Conservation (phyloP, 2,797 vertebrate species). For the Sarcoramphus papa region DNA sequence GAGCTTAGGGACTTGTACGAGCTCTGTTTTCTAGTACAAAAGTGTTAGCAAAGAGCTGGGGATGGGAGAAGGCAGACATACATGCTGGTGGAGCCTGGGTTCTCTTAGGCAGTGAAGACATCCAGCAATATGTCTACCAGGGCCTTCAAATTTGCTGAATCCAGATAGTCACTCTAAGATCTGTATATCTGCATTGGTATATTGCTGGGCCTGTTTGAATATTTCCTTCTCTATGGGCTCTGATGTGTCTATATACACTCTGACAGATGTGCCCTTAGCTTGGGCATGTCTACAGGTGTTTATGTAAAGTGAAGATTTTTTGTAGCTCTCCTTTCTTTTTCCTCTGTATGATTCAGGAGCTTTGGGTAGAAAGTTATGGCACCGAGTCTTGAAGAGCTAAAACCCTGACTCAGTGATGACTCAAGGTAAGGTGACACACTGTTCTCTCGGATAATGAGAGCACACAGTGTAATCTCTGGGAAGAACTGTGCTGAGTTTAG, state of each 20-base stretch:
- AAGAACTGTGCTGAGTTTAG: conserved; percentile 47
- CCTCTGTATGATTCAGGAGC: background rate
- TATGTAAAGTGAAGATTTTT: background rate
- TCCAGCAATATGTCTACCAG: background rate
- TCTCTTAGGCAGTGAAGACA: background rate
- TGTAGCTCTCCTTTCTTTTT: background rate
- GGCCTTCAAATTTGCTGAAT: background rate
- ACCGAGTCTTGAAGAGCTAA: background rate
- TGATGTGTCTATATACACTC: background rate
- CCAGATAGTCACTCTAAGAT: background rate
- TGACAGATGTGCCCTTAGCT: background rate
- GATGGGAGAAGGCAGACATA: background rate
- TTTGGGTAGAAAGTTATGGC: background rate
- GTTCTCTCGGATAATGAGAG: conserved; percentile 14
- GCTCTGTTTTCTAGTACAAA: background rate
- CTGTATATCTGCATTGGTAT: background rate
- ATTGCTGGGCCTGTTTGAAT: background rate
- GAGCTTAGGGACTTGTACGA: background rate
- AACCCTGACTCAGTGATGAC: conserved; percentile 47
- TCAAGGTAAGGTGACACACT: conserved; percentile 28
- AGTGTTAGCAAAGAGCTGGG: background rate
- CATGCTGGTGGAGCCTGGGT: background rate
- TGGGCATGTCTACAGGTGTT: background rate
- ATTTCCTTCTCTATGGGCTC: background rate
- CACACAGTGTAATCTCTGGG: background rate